Evolutionary conservation across 2,888 invertebrate species (phyloP).

Genomic region (Phyto melanocephala): DNA sequence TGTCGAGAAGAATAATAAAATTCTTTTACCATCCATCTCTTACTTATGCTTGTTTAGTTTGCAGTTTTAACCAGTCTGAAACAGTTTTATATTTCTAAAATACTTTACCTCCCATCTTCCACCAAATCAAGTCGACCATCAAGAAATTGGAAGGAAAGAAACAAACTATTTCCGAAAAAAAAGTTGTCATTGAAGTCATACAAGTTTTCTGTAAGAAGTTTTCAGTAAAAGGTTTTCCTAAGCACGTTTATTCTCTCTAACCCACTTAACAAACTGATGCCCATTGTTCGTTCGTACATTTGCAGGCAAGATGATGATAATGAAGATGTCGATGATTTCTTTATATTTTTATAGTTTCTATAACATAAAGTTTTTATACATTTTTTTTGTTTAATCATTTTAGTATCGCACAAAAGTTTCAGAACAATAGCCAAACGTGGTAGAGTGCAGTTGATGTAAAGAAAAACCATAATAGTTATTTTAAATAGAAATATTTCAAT

Average conservation of each 20-base stretch:
- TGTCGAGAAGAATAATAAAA: conserved; percentile 66
- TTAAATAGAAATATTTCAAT: background rate
- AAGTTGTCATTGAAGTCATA: conserved; percentile 3
- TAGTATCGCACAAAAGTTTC: background rate
- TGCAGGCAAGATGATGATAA: background rate
- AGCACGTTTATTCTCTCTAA: background rate
- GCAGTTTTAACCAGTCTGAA: background rate
- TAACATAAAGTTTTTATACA: background rate
- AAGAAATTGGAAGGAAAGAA: background rate
- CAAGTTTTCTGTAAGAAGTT: conserved; percentile 21
- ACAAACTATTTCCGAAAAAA: background rate
- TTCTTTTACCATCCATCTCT: conserved; percentile 10
- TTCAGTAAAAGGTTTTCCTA: background rate
- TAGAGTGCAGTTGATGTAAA: background rate
- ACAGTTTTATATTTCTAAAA: conserved; percentile 9
- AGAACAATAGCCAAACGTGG: background rate
- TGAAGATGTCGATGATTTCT: background rate
- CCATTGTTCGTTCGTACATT: background rate
- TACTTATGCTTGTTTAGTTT: background rate
- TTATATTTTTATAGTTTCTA: background rate
- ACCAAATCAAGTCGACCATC: background rate
- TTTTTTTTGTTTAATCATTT: background rate
- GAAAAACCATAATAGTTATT: background rate
- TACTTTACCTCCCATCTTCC: background rate
- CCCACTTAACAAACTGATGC: conserved; percentile 3